Evolutionary conservation across 2,797 vertebrate genomes (phyloP).

Genomic region (Rhinichthys osculus): DNA sequence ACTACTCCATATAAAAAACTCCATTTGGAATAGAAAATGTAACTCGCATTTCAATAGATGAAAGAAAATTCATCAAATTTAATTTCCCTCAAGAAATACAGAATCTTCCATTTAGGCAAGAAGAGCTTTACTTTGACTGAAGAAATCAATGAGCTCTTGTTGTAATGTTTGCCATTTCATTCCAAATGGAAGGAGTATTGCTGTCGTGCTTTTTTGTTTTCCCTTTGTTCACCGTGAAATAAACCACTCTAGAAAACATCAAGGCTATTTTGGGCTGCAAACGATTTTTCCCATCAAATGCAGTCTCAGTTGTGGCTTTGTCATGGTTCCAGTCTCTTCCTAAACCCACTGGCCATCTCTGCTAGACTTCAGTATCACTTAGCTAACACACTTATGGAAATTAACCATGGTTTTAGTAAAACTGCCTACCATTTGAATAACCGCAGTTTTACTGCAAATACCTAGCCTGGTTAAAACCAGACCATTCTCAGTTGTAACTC

Average conservation of each 20-base stretch:
- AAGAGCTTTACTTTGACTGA: conserved; percentile 37
- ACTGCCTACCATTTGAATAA: no score
- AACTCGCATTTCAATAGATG: background rate
- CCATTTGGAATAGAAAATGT: background rate
- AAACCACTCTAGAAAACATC: conserved; percentile 36
- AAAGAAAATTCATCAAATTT: conserved; percentile 16
- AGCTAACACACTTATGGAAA: background rate
- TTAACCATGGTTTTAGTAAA: no score
- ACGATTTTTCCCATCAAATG: background rate
- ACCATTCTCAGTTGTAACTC: no score
- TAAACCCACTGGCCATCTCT: conserved; percentile 10
- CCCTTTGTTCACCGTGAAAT: conserved; percentile 49
- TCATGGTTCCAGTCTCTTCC: background rate
- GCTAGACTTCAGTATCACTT: background rate
- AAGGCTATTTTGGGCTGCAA: conserved; percentile 13
- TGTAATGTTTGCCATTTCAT: conserved; percentile 49
- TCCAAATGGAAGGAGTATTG: conserved; percentile 55
- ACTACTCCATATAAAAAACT: background rate
- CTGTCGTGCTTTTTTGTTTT: conserved; percentile 38
- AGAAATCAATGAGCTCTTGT: conserved; percentile 67
- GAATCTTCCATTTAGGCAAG: background rate
- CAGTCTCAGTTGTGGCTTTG: background rate
- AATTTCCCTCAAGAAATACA: conserved; percentile 13
- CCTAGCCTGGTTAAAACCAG: no score
- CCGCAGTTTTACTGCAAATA: no score